phyloP scores from a whole-genome alignment of 2,888 invertebrate genomes.

The Drosophila monieri region DNA sequence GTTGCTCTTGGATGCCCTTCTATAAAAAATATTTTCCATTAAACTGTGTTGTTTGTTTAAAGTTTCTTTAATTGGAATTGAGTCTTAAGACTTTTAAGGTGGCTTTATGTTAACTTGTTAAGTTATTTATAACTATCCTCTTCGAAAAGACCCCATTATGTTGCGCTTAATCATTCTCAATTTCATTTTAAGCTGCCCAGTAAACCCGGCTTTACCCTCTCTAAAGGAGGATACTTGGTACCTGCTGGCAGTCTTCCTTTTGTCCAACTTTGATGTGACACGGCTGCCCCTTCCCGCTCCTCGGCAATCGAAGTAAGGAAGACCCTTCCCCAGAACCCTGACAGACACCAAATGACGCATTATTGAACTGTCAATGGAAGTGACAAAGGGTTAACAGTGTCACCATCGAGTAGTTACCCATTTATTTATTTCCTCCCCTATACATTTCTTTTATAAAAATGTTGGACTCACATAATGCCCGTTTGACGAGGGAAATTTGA shows the following conservation, averaged over 20 bases:
- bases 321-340: slow-evolving; percentile 21
- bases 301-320: background rate
- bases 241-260: slow-evolving; percentile 33
- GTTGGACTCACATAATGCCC: background rate
- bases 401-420: slow-evolving; percentile 59
- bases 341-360: slow-evolving; percentile 71
- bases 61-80: too few relatives aligned
- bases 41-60: too few relatives aligned
- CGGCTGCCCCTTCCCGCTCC: slow-evolving; percentile 1
- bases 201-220: slow-evolving; percentile 21
- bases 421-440: slow-evolving; percentile 31
- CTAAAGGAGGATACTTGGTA: slow-evolving; percentile 7
- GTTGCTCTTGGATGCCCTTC: background rate
- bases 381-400: slow-evolving; percentile 80
- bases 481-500: background rate
- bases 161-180: slow-evolving; percentile 4
- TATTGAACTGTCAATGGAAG: slow-evolving; percentile 79
- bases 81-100: too few relatives aligned
- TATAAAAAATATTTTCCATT: too few relatives aligned
- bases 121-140: background rate
- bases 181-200: slow-evolving; percentile 1
- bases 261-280: slow-evolving; percentile 44
- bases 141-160: background rate
- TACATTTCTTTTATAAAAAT: background rate
- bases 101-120: too few relatives aligned